These are phyloP conservation scores for Nematolebias whitei DNA, from an alignment of 2,113 vertebrate species.

Conservation along the genomic window DNA sequence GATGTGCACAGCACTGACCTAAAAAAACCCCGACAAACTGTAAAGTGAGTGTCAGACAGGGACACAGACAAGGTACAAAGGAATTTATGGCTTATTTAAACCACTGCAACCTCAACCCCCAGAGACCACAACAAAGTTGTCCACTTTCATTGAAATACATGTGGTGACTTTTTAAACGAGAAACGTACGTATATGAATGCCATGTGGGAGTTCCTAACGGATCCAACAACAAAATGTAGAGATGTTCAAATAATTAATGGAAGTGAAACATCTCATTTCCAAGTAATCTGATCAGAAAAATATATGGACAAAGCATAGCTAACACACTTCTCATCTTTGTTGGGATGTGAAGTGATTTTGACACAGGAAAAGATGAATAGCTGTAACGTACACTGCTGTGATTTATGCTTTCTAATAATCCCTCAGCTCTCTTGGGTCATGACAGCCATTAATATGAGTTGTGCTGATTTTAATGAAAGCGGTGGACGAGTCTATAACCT, in stretches of 20 bases:
- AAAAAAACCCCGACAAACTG: constrained; percentile 21
- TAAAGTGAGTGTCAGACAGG: constrained; percentile 20
- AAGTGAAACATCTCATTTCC: neutral
- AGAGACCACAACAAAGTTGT: constrained; percentile 46
- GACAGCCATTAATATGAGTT: constrained; percentile 50
- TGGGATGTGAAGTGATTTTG: constrained; percentile 7
- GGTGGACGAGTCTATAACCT: constrained; percentile 16
- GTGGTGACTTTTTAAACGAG: constrained; percentile 24
- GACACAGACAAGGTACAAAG: constrained; percentile 28
- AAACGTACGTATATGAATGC: constrained; percentile 8
- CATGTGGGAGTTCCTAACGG: neutral
- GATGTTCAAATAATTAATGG: neutral
- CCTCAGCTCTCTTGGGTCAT: constrained; percentile 37
- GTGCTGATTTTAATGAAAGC: constrained; percentile 39
- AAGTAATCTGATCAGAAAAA: neutral
- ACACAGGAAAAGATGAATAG: constrained; percentile 3
- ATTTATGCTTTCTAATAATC: constrained; percentile 45
- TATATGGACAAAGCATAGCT: neutral
- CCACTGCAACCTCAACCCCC: constrained; percentile 32
- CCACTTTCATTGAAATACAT: constrained; percentile 12
- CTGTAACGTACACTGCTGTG: constrained; percentile 12
- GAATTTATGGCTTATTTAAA: constrained; percentile 52
- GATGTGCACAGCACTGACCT: constrained; percentile 50
- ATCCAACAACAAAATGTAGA: neutral
- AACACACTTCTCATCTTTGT: constrained; percentile 4